These are phyloP conservation scores for Callocephalon fimbriatum DNA, from an alignment of 2,113 vertebrate species.

Conservation along the genomic window DNA sequence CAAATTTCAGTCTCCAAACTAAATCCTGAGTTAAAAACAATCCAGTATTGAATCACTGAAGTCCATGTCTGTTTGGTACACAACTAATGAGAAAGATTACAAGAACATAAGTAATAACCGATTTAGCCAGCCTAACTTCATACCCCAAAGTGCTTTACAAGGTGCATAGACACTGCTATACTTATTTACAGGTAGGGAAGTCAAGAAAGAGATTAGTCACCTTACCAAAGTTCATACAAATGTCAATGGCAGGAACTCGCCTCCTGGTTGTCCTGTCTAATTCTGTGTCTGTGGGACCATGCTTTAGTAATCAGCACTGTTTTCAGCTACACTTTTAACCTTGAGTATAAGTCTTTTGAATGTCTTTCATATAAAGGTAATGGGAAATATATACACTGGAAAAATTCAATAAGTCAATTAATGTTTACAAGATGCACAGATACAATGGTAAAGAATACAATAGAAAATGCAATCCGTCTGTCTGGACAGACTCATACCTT, in stretches of 20 bases:
- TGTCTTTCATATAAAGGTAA: neutral
- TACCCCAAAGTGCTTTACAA: neutral
- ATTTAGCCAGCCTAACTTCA: neutral
- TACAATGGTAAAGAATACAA: neutral
- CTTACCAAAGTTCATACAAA: constrained; percentile 11
- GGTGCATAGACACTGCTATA: neutral
- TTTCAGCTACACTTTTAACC: neutral
- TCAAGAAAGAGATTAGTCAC: constrained; percentile 7
- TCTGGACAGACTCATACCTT: neutral
- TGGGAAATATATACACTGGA: neutral
- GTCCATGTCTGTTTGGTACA: neutral
- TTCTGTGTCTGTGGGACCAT: neutral
- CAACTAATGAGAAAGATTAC: neutral
- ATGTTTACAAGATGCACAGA: neutral
- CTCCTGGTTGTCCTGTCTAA: neutral
- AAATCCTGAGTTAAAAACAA: neutral
- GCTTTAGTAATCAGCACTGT: neutral
- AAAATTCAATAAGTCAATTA: neutral
- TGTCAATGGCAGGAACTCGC: constrained; percentile 40
- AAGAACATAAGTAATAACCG: neutral
- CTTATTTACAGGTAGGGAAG: constrained; percentile 36
- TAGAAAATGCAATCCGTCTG: neutral
- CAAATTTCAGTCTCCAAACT: neutral
- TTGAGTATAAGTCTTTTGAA: neutral
- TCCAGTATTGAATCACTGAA: neutral